phyloP scores from a whole-genome alignment of 2,113 vertebrate species.

The Calonectris borealis region DNA sequence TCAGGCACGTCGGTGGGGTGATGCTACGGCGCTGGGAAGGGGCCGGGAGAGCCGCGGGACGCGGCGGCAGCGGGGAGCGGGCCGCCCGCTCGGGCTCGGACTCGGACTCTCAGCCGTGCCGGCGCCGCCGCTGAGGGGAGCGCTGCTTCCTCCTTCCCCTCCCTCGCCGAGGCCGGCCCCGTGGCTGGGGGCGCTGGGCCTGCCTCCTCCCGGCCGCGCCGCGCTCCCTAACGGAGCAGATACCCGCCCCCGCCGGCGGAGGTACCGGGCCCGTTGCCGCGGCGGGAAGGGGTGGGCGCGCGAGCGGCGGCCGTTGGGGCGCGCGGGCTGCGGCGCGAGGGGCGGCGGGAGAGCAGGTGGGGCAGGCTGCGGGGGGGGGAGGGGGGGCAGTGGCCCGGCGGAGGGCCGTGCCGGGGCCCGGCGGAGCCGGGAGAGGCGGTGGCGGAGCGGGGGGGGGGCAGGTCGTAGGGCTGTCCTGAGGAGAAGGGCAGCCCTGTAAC shows the following conservation, averaged over 20 bases:
- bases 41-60: neutral
- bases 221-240: neutral
- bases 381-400: too few species aligned
- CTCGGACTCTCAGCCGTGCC: neutral
- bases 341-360: too few species aligned
- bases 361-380: too few species aligned
- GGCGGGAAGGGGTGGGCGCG: neutral
- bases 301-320: too few species aligned
- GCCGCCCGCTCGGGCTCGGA: neutral
- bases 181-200: constrained; percentile 7
- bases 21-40: constrained; percentile 1
- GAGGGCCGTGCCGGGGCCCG: too few species aligned
- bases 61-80: neutral
- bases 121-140: neutral
- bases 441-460: too few species aligned
- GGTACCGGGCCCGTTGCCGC: neutral
- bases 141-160: neutral
- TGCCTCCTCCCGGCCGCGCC: neutral
- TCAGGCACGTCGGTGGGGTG: constrained; percentile 46
- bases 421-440: too few species aligned
- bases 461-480: neutral
- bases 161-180: neutral
- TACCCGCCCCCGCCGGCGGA: neutral
- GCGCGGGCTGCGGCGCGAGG: too few species aligned
- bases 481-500: neutral